Percentiles rank a stretch among this genome's conserved stretches.
Evolutionary conservation across 1,140 invertebrate species (phyloP).

Genomic region (Ephestia elutella): DNA sequence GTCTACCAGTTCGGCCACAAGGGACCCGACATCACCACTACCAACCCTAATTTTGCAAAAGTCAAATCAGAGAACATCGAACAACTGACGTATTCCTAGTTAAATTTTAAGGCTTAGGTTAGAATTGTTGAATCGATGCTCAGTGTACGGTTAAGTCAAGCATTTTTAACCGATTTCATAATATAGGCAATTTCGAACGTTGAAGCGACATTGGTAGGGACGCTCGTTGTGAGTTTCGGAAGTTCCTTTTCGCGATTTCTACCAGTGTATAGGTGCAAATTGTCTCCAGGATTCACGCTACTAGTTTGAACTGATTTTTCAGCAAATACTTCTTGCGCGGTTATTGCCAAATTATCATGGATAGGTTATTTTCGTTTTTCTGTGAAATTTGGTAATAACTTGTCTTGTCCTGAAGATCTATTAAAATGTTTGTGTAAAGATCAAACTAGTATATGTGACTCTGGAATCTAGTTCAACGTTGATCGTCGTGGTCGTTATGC

Average conservation of each 20-base stretch:
- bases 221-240: background rate
- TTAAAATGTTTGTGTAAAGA: too few species aligned
- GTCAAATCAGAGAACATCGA: constrained; percentile 53
- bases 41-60: constrained; percentile 79
- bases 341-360: too few species aligned
- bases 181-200: constrained; percentile 1
- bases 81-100: constrained; percentile 48
- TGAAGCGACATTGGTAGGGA: background rate
- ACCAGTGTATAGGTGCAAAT: background rate
- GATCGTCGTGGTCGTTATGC: background rate
- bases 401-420: background rate
- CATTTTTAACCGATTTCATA: too few species aligned
- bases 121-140: constrained; percentile 25
- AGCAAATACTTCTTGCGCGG: too few species aligned
- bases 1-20: constrained; percentile 92
- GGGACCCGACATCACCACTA: constrained; percentile 82
- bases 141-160: constrained; percentile 8
- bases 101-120: constrained; percentile 22
- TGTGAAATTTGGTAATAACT: too few species aligned
- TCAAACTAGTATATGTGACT: background rate
- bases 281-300: too few species aligned
- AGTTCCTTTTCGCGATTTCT: background rate
- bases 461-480: background rate
- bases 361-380: too few species aligned
- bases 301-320: too few species aligned